Conservation (phyloP, 2,113 vertebrate genomes). For the Brachirus orientalis region DNA sequence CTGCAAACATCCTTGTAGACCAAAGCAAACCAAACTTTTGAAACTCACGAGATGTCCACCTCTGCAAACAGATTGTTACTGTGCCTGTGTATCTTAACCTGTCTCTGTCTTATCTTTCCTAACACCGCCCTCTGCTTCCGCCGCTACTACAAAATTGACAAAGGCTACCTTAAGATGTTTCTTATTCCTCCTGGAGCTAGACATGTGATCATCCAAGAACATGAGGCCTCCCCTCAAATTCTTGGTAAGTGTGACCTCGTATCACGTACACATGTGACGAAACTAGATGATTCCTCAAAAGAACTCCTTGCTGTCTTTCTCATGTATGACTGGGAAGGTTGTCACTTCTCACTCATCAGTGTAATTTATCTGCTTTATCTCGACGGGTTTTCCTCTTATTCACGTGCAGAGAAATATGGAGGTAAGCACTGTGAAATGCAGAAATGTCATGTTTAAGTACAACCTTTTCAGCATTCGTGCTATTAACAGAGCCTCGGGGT, state of each 20-base stretch:
- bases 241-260: slow-evolving; percentile 91
- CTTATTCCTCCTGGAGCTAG: slow-evolving; percentile 95
- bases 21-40: slow-evolving; percentile 60
- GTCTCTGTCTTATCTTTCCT: slow-evolving; percentile 84
- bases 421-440: too few species aligned
- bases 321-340: too few species aligned
- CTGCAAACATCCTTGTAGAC: slow-evolving; percentile 53
- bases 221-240: slow-evolving; percentile 97
- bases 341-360: too few species aligned
- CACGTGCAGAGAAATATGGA: too few species aligned
- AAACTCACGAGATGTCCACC: slow-evolving; percentile 75
- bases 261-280: slow-evolving; percentile 14
- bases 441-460: too few species aligned
- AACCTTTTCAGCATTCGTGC: too few species aligned
- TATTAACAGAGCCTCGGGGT: too few species aligned
- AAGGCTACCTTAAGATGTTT: slow-evolving; percentile 99
- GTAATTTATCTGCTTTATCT: too few species aligned
- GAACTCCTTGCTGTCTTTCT: too few species aligned
- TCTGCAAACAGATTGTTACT: slow-evolving; percentile 70
- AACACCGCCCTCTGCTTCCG: slow-evolving; percentile 59
- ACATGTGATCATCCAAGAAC: slow-evolving; percentile 98
- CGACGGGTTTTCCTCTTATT: too few species aligned
- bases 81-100: slow-evolving; percentile 74
- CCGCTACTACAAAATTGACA: slow-evolving; percentile 80
- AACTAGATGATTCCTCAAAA: neutral